Evolutionary conservation across 2,113 vertebrate genomes (phyloP).

Genomic region (Copsychus sechellarum): DNA sequence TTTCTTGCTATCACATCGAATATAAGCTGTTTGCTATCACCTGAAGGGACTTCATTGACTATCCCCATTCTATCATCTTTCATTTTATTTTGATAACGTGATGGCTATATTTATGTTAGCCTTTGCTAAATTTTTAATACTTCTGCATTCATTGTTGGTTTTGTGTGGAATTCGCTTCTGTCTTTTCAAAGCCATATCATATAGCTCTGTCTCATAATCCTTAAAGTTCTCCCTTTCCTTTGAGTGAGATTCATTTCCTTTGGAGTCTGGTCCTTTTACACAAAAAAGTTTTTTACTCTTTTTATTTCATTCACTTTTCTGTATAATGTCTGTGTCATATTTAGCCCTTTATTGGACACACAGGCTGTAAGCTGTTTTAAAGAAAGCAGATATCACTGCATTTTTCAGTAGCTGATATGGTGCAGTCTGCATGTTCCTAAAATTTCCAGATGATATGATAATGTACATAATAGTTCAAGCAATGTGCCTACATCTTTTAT

Average conservation of each 20-base stretch:
- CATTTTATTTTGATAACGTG: slow-evolving; percentile 16
- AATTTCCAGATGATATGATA: neutral
- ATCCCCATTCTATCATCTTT: slow-evolving; percentile 15
- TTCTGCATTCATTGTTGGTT: neutral
- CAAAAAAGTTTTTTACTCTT: neutral
- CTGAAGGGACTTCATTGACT: neutral
- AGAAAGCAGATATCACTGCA: neutral
- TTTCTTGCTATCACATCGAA: slow-evolving; percentile 17
- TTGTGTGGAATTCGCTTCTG: neutral
- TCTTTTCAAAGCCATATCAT: neutral
- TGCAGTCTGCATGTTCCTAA: neutral
- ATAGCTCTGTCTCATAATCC: neutral
- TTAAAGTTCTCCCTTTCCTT: neutral
- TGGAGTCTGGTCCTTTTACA: neutral
- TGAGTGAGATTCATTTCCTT: neutral
- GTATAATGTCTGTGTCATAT: neutral
- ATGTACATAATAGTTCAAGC: neutral
- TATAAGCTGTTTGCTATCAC: neutral
- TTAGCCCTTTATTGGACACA: neutral
- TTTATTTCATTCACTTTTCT: neutral
- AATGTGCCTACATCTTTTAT: neutral
- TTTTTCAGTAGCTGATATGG: neutral
- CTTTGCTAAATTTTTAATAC: neutral
- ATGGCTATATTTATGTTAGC: neutral
- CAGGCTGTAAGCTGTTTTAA: neutral